Conservation (phyloP, 2,113 vertebrate species). For the Ophthalmolycus amberensis region DNA sequence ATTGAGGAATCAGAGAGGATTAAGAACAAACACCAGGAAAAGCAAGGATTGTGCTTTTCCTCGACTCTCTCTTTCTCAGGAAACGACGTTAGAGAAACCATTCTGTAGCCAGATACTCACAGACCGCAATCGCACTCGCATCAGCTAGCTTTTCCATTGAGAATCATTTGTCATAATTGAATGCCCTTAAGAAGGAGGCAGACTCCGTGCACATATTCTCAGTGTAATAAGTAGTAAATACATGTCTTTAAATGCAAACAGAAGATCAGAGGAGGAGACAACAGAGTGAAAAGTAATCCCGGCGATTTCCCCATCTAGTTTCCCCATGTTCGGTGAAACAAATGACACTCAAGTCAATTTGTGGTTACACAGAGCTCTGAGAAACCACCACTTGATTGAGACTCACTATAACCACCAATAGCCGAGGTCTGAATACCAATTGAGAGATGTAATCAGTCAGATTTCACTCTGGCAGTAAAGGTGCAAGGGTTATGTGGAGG, state of each 20-base stretch:
- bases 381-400: neutral
- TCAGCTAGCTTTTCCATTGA: neutral
- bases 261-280: neutral
- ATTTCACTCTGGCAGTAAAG: slow-evolving; percentile 2
- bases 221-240: neutral
- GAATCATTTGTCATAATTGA: slow-evolving; percentile 8
- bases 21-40: slow-evolving; percentile 7
- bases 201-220: neutral
- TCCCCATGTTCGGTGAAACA: slow-evolving; percentile 1
- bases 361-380: neutral
- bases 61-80: slow-evolving; percentile 1
- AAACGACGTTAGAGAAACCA: slow-evolving; percentile 12
- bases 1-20: neutral
- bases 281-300: neutral
- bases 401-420: neutral
- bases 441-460: neutral
- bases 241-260: slow-evolving; percentile 4
- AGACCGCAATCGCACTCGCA: neutral
- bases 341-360: neutral
- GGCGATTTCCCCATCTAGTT: slow-evolving; percentile 7
- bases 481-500: neutral
- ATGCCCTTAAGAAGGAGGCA: neutral
- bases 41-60: neutral
- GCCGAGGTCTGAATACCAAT: neutral
- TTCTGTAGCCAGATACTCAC: neutral